A percentile compares a stretch with the other conserved stretches of the same genome.
Conservation (phyloP, 2,113 vertebrate genomes). For the Corythaixoides concolor region DNA sequence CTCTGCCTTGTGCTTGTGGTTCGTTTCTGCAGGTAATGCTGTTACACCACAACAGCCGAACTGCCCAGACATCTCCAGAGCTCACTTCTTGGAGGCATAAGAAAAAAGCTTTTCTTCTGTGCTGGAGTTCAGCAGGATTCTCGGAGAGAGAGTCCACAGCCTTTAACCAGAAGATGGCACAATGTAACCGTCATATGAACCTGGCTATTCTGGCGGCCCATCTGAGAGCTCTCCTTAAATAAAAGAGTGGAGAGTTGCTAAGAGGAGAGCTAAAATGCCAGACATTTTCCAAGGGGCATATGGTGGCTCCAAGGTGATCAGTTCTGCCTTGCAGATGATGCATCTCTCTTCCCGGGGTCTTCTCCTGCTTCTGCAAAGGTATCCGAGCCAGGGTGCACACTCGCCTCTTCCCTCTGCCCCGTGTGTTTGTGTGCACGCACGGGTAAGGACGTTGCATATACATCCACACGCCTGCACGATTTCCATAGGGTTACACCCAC, state of each 20-base stretch:
- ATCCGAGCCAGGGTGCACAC: rapidly evolving
- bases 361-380: neutral
- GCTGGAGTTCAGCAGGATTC: neutral
- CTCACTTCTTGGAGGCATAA: neutral
- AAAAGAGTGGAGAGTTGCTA: neutral
- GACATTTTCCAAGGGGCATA: neutral
- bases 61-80: neutral
- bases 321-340: neutral
- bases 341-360: neutral
- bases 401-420: neutral
- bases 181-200: slow-evolving; percentile 47
- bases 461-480: neutral
- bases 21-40: neutral
- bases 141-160: neutral
- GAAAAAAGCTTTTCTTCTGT: neutral
- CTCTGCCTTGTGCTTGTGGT: neutral
- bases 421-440: rapidly evolving
- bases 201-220: neutral
- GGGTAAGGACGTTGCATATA: neutral
- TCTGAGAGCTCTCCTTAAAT: neutral
- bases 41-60: neutral
- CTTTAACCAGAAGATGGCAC: slow-evolving; percentile 70
- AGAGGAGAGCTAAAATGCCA: neutral
- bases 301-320: neutral
- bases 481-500: neutral